Conservation (phyloP, 2,113 vertebrate species). For the Taurulus bubalis region DNA sequence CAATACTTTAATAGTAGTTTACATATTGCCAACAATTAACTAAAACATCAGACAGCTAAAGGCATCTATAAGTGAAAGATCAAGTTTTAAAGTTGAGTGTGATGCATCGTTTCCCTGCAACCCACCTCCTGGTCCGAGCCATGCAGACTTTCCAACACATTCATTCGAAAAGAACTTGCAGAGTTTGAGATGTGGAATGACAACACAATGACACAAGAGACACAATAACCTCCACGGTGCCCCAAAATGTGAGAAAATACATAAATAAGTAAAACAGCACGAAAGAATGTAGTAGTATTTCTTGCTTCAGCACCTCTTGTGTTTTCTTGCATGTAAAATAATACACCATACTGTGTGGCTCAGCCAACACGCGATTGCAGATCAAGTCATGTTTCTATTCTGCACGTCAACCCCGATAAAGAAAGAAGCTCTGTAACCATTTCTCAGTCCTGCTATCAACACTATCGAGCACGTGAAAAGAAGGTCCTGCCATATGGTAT, state of each 20-base stretch:
- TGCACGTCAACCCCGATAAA: conserved; percentile 15
- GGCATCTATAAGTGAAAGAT: conserved; percentile 6
- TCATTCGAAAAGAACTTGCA: conserved; percentile 16
- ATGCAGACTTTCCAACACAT: neutral
- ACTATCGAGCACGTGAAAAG: conserved; percentile 33
- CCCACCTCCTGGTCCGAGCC: neutral
- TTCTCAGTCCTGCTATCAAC: conserved; percentile 26
- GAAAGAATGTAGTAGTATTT: neutral
- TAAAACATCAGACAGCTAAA: conserved; percentile 8
- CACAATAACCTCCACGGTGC: neutral
- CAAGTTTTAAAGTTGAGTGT: neutral
- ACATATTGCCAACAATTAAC: neutral
- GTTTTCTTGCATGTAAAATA: neutral
- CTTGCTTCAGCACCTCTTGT: neutral
- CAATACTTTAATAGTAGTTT: neutral
- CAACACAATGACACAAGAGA: neutral
- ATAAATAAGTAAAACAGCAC: neutral
- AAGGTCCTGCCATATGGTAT: conserved; percentile 50
- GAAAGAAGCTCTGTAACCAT: conserved; percentile 3
- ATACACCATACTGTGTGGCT: neutral
- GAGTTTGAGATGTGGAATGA: neutral
- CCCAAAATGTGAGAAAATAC: neutral
- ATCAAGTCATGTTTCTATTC: conserved; percentile 6
- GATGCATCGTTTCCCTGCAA: conserved; percentile 3
- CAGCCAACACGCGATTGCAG: too few relatives aligned